These are phyloP conservation scores for Temnothorax ravouxi DNA, from an alignment of 2,888 invertebrate genomes.

Conservation along the genomic window DNA sequence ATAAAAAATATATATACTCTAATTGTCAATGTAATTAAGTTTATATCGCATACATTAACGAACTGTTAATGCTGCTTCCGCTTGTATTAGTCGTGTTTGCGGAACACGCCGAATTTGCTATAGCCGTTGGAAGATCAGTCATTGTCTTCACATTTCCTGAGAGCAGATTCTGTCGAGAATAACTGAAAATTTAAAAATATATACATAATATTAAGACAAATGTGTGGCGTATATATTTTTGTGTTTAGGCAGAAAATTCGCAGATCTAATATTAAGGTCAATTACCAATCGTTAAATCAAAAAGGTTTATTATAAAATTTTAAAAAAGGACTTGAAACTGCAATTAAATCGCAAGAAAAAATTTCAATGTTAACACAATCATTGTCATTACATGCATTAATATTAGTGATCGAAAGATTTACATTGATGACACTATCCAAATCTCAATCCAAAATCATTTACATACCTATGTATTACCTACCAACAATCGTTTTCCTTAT, in stretches of 20 bases:
- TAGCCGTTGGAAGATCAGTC: slow-evolving; percentile 73
- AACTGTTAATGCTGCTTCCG: slow-evolving; percentile 75
- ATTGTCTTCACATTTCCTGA: slow-evolving; percentile 91
- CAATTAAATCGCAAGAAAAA: slow-evolving; percentile 44
- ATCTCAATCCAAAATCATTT: slow-evolving; percentile 62
- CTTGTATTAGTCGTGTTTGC: slow-evolving; percentile 70
- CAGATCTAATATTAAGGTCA: slow-evolving; percentile 26
- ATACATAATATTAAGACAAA: slow-evolving; percentile 19
- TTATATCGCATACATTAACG: slow-evolving; percentile 71
- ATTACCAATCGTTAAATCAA: slow-evolving; percentile 3
- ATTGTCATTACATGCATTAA: slow-evolving; percentile 47
- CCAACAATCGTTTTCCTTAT: slow-evolving; percentile 71
- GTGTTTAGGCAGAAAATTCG: slow-evolving; percentile 44
- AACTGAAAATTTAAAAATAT: slow-evolving; percentile 88
- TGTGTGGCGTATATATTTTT: background rate
- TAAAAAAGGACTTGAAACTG: slow-evolving; percentile 27
- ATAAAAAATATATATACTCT: slow-evolving; percentile 5
- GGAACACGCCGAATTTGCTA: slow-evolving; percentile 74
- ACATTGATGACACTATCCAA: slow-evolving; percentile 45
- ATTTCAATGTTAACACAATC: slow-evolving; percentile 41
- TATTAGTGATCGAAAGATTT: slow-evolving; percentile 58
- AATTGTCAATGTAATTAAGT: slow-evolving; percentile 24
- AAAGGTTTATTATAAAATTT: slow-evolving; percentile 24
- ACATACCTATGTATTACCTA: slow-evolving; percentile 81
- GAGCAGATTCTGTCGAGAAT: slow-evolving; percentile 95